phyloP scores from a whole-genome alignment of 1,140 invertebrate species.

The Stegodyphus mimosarum region DNA sequence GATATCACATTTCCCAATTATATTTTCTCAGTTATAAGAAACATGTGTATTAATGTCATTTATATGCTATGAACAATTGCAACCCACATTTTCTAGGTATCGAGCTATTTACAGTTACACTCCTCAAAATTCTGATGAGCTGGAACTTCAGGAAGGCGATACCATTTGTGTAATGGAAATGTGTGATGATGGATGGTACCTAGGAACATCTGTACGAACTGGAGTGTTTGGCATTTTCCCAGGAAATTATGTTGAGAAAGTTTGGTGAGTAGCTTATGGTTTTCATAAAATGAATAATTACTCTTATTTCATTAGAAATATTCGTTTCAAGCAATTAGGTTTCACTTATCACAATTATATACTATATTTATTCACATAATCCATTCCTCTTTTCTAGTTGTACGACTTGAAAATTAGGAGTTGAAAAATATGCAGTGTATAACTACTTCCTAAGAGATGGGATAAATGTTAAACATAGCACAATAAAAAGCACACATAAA shows the following conservation, averaged over 20 bases:
- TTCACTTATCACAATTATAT: no score
- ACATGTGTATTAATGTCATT: neutral
- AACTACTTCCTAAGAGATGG: no score
- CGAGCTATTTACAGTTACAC: slow-evolving; percentile 95
- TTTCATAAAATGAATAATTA: no score
- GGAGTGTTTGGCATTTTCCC: slow-evolving; percentile 98
- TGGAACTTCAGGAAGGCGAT: slow-evolving; percentile 93
- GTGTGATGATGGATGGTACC: slow-evolving; percentile 99
- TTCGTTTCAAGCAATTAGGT: no score
- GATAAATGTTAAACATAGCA: no score
- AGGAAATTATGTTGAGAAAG: slow-evolving; percentile 93
- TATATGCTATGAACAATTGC: neutral
- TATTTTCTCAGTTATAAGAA: neutral
- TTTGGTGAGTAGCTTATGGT: slow-evolving; percentile 65
- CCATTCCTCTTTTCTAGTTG: no score
- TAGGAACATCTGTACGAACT: slow-evolving; percentile 92
- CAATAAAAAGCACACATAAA: no score
- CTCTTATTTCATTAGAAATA: no score
- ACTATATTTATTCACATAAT: no score
- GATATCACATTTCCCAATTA: no score
- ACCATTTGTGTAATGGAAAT: slow-evolving; percentile 96
- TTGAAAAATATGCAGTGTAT: no score
- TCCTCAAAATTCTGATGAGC: slow-evolving; percentile 95
- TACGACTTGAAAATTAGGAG: no score
- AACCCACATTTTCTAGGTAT: slow-evolving; percentile 71